Evolutionary conservation across 2,797 vertebrate genomes (phyloP), one percentile per base, ranked within the genome.

Genomic region (Lycodopsis pacificus): DNA sequence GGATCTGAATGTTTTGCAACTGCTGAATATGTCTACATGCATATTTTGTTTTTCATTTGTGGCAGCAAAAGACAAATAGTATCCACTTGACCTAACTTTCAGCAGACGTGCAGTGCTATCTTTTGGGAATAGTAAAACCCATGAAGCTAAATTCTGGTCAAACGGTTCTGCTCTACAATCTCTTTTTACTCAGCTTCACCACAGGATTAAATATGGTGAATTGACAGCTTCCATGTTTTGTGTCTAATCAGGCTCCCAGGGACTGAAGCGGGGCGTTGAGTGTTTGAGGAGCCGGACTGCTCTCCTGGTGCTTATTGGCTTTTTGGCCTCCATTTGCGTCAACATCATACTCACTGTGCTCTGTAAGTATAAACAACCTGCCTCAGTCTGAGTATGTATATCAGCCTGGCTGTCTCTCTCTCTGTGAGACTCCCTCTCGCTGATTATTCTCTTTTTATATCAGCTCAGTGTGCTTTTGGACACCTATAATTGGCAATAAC

Each of bases 401-500:
- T 79, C 62, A 75, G n/a, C 22, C 69, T 66, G 86, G 79, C 78
- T 81, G 54, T 76, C 77, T 89, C 57, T 79, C 71, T 71, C n/a
- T 67, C 67, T 76, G 32, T 68, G n/a, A 79, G 63, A 77, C 77
- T 87, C 65, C 34, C 62, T 44, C 75, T 74, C 10, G 1, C 84
- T 87, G 82, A 88, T 91, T 87, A 90, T 87, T 89, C 86, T 80
- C 68, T 81, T 80, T 92, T 89, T 82, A 89, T 90, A 86, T 87
- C 73, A 77, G 83, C 77, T 80, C 83, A 87, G 86, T 92, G 87
- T 54, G 80, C 81, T 88, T 91, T 89, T 82, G 88, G 84, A 90
- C 87, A 89, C 79, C 77, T 89, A 74, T 91, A 93, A 93, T 92
- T 93, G 91, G 86, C 89, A 90, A 92, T 91, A 91, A 88, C 92